phyloP scores from a whole-genome alignment of 2,888 invertebrate genomes.

The Temnothorax rugatulus region DNA sequence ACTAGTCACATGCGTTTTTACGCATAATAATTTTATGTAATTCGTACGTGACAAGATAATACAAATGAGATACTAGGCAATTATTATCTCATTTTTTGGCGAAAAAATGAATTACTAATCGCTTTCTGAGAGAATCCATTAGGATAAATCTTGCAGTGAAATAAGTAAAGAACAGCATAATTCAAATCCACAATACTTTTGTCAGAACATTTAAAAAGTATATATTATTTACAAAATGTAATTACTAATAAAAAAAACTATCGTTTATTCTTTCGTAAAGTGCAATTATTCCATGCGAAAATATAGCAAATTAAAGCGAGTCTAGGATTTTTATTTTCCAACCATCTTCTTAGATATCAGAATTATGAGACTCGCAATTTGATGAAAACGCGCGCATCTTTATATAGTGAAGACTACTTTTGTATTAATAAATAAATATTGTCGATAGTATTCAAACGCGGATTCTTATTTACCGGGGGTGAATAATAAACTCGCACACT shows the following conservation, averaged over 20 bases:
- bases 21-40: background rate
- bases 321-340: background rate
- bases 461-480: conserved; percentile 2
- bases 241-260: background rate
- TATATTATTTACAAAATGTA: conserved; percentile 4
- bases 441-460: background rate
- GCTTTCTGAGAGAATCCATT: background rate
- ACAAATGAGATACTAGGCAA: background rate
- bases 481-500: background rate
- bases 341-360: background rate
- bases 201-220: background rate
- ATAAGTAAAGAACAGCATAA: background rate
- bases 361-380: conserved; percentile 19
- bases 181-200: conserved; percentile 6
- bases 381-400: background rate
- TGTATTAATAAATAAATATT: conserved; percentile 19
- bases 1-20: conserved; percentile 2
- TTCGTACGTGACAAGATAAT: background rate
- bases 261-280: background rate
- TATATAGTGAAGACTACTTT: conserved; percentile 8
- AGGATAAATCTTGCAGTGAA: background rate
- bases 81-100: background rate
- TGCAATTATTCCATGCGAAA: background rate
- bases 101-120: background rate
- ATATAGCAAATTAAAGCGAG: conserved; percentile 1